A percentile compares a stretch with the other conserved stretches of the same genome.
These are phyloP conservation scores for Anthrax anthrax DNA, from an alignment of 2,888 invertebrate genomes.

Conservation along the genomic window DNA sequence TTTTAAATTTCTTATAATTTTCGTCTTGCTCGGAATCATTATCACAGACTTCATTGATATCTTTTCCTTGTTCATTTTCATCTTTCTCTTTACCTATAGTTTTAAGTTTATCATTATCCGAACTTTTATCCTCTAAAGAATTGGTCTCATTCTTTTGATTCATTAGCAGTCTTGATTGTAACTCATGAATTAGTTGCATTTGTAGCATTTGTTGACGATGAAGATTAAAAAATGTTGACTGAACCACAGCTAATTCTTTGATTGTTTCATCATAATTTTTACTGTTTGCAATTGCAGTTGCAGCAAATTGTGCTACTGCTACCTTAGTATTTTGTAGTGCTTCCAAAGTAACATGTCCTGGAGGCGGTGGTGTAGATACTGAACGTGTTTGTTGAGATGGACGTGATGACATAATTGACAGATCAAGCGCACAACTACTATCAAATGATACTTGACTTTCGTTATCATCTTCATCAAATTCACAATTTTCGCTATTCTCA, in stretches of 20 bases:
- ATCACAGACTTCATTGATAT: background rate
- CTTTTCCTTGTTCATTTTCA: background rate
- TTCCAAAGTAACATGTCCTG: slow-evolving; percentile 74
- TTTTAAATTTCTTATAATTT: slow-evolving; percentile 7
- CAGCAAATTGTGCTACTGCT: slow-evolving; percentile 77
- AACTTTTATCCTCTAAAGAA: background rate
- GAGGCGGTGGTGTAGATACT: slow-evolving; percentile 24
- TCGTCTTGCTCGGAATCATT: slow-evolving; percentile 8
- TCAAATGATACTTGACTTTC: slow-evolving; percentile 8
- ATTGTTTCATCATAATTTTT: slow-evolving; percentile 62
- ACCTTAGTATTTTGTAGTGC: slow-evolving; percentile 78
- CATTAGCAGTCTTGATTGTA: slow-evolving; percentile 65
- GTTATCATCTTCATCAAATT: slow-evolving; percentile 20
- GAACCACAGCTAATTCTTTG: slow-evolving; percentile 74
- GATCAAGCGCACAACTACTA: slow-evolving; percentile 18
- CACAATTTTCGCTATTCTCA: slow-evolving; percentile 4
- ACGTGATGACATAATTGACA: slow-evolving; percentile 19
- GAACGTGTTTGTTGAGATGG: slow-evolving; percentile 11
- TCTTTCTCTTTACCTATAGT: background rate
- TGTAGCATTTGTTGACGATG: slow-evolving; percentile 95
- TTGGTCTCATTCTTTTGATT: slow-evolving; percentile 12
- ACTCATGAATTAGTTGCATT: slow-evolving; percentile 82
- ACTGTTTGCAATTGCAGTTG: slow-evolving; percentile 67
- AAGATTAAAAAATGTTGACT: slow-evolving; percentile 80
- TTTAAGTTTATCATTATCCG: background rate